Evolutionary conservation across 2,888 invertebrate genomes (phyloP).

Genomic region (Muschampia plurimacula): DNA sequence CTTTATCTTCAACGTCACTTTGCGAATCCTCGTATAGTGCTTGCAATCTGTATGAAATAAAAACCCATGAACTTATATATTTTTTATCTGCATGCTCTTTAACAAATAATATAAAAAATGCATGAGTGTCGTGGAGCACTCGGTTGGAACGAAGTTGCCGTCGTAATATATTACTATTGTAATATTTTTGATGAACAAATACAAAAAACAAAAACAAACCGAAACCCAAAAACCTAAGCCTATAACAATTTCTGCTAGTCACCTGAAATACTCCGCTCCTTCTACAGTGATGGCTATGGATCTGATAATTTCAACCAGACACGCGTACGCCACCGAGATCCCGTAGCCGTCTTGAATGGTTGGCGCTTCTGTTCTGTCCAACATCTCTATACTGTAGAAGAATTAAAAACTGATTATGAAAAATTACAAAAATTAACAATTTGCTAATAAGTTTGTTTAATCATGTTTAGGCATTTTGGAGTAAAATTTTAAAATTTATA

Average conservation of each 20-base stretch:
- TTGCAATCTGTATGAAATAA: constrained; percentile 60
- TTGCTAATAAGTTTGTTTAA: no score
- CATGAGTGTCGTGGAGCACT: no score
- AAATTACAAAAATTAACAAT: no score
- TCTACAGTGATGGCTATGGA: constrained; percentile 92
- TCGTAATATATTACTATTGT: no score
- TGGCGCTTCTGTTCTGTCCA: constrained; percentile 98
- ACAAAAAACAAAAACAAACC: no score
- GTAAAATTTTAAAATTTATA: no score
- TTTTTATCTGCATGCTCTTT: no score
- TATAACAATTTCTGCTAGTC: neutral
- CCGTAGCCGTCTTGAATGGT: constrained; percentile 98
- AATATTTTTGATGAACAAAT: no score
- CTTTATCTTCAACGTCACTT: constrained; percentile 70
- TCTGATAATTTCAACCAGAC: constrained; percentile 95
- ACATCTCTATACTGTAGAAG: constrained; percentile 93
- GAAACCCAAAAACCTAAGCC: no score
- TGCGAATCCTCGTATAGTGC: constrained; percentile 74
- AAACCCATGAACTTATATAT: neutral
- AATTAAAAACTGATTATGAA: constrained; percentile 44
- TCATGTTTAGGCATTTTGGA: no score
- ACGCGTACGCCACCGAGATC: constrained; percentile 97
- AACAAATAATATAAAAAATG: no score
- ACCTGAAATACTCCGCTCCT: constrained; percentile 83
- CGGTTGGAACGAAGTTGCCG: no score